Evolutionary conservation across 2,797 vertebrate genomes (phyloP).

Genomic region (Nyctibius grandis): DNA sequence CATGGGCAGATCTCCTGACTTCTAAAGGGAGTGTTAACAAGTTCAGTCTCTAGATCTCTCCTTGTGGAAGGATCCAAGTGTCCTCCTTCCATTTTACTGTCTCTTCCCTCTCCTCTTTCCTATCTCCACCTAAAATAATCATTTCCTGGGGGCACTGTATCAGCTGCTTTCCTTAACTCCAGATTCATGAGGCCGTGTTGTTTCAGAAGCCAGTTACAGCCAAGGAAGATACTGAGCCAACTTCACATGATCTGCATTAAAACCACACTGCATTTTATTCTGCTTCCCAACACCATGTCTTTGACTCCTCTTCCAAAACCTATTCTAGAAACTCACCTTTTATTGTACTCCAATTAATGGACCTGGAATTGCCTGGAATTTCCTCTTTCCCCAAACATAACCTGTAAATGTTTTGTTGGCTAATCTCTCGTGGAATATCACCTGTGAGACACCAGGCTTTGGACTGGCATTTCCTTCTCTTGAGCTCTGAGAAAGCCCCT

Average conservation of each 20-base stretch:
- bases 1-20: not conserved
- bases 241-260: not conserved
- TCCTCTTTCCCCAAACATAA: not conserved
- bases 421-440: not conserved
- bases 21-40: not conserved
- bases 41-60: not conserved
- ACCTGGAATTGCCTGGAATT: not conserved
- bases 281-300: not conserved
- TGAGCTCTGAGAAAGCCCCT: accelerated
- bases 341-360: not conserved
- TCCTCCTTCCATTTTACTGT: not conserved
- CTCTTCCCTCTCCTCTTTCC: not conserved
- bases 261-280: not conserved
- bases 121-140: not conserved
- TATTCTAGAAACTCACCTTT: not conserved
- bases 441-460: not conserved
- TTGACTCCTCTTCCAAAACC: not conserved
- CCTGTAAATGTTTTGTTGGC: not conserved
- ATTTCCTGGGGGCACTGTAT: not conserved
- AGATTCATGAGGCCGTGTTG: not conserved
- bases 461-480: not conserved
- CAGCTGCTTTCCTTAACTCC: not conserved
- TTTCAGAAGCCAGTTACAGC: not conserved
- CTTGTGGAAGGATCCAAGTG: not conserved
- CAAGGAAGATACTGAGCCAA: not conserved